Evolutionary conservation across 2,113 vertebrate species (phyloP).

Genomic region (chimpanzee (Pan troglodytes)): NHGRI_mPanTro3-v2.1_pri NC_072403.2:155989001-155989500

Average conservation of each 20-base stretch:
- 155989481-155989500: not conserved
- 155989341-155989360: not conserved
- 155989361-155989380: not conserved
- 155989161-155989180: not conserved
- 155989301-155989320: not conserved
- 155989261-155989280: not conserved
- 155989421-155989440: not conserved
- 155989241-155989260: not conserved
- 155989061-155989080: not conserved
- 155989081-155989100: not conserved
- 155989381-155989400: not conserved
- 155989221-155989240: not conserved
- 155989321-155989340: not conserved
- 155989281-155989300: not conserved
- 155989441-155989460: not conserved
- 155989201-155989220: not conserved
- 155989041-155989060: not conserved
- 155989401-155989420: not conserved
- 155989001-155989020: not conserved
- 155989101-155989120: not conserved
- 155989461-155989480: not conserved
- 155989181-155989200: not conserved
- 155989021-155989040: not conserved
- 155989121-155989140: not conserved
- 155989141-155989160: not conserved